These are phyloP conservation scores for Borostomias antarcticus DNA, from an alignment of 2,797 vertebrate species.

Conservation along the genomic window DNA sequence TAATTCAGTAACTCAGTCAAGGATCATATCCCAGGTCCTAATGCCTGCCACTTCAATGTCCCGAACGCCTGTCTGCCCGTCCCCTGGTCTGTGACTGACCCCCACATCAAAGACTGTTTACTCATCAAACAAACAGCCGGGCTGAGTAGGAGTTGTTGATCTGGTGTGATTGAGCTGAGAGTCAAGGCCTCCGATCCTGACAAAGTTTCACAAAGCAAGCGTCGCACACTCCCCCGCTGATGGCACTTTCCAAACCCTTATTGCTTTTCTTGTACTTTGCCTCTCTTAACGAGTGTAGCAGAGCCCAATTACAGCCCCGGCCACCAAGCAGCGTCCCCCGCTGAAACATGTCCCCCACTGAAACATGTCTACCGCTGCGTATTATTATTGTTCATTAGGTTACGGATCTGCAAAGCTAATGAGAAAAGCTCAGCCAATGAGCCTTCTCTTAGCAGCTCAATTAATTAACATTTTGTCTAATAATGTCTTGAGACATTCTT, in stretches of 20 bases:
- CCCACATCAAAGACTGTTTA: conserved; percentile 68
- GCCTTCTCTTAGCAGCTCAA: conserved; percentile 62
- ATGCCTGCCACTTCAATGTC: no score
- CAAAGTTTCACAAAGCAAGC: conserved; percentile 68
- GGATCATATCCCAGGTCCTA: not conserved
- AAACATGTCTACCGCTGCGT: conserved; percentile 64
- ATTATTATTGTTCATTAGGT: conserved; percentile 79
- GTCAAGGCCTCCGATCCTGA: conserved; percentile 57
- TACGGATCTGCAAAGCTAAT: conserved; percentile 67
- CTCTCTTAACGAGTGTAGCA: conserved; percentile 67
- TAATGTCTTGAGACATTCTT: conserved; percentile 64
- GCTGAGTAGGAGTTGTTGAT: conserved; percentile 63
- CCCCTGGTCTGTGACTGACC: no score
- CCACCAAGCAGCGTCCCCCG: conserved; percentile 64
- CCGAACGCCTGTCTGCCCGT: no score
- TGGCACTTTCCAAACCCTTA: conserved; percentile 64
- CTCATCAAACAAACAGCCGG: conserved; percentile 58
- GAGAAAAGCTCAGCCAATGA: conserved; percentile 65
- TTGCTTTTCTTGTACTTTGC: conserved; percentile 69
- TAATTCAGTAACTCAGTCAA: no score
- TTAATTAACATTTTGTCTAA: conserved; percentile 74
- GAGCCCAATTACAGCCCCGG: conserved; percentile 66
- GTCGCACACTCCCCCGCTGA: conserved; percentile 61
- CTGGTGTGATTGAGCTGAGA: conserved; percentile 67
- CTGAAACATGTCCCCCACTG: conserved; percentile 66